Evolutionary conservation across 2,113 vertebrate genomes (phyloP).

Genomic region (Silurus glanis): DNA sequence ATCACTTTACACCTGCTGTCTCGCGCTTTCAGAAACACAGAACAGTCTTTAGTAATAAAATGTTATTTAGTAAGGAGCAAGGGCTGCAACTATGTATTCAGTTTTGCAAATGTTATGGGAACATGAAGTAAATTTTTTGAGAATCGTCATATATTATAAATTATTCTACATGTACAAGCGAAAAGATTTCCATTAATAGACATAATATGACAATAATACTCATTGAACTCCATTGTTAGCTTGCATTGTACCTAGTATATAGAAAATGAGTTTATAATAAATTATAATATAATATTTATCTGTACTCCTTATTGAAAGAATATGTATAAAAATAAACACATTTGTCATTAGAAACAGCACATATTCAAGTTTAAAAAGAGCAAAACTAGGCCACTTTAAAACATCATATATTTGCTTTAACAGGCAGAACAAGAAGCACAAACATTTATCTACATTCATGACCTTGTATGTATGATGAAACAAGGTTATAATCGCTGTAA

Average conservation of each 20-base stretch:
- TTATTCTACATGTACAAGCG: neutral
- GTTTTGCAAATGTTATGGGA: neutral
- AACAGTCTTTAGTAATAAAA: neutral
- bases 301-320: neutral
- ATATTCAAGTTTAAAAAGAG: neutral
- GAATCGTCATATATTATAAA: neutral
- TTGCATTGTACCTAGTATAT: too few species aligned
- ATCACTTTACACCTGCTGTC: conserved; percentile 25
- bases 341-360: neutral
- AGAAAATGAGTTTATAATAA: neutral
- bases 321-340: neutral
- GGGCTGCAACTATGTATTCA: neutral
- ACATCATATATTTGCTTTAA: neutral
- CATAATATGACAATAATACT: neutral
- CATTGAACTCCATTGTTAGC: neutral
- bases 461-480: neutral
- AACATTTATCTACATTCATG: neutral
- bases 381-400: neutral
- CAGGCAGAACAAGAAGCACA: neutral
- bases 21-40: neutral
- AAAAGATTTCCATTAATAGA: neutral
- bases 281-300: neutral
- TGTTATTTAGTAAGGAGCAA: neutral
- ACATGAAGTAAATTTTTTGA: neutral
- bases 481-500: neutral